Evolutionary conservation across 1,140 invertebrate species (phyloP).

Genomic region (Linepithema humile): DNA sequence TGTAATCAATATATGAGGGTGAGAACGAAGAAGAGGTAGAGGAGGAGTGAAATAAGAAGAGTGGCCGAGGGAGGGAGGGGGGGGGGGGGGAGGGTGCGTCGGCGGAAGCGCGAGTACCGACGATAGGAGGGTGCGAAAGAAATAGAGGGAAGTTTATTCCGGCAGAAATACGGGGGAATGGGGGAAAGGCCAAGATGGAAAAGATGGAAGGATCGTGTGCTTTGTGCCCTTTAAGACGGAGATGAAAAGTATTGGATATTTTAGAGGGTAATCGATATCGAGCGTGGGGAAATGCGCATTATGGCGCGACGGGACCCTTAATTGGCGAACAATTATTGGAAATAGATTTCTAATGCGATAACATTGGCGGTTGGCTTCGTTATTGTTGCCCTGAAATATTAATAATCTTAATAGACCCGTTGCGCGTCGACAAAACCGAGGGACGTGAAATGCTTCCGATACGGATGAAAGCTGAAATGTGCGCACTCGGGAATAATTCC

Average conservation of each 20-base stretch:
- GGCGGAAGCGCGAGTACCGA: constrained; percentile 54
- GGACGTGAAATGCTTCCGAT: not conserved
- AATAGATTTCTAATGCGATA: constrained; percentile 43
- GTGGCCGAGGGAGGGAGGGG: not conserved
- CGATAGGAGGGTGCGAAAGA: constrained; percentile 37
- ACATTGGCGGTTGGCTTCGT: not conserved
- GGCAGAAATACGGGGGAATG: constrained; percentile 16
- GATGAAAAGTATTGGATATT: constrained; percentile 48
- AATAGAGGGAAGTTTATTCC: constrained; percentile 48
- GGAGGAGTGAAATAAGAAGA: constrained; percentile 30
- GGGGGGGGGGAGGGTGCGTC: not conserved
- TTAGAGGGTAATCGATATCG: constrained; percentile 30
- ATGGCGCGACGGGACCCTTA: constrained; percentile 4
- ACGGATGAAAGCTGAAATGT: not conserved
- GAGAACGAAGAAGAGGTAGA: constrained; percentile 62
- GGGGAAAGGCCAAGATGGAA: constrained; percentile 40
- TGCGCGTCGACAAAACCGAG: not conserved
- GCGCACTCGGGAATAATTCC: not conserved
- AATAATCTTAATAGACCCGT: constrained; percentile 8
- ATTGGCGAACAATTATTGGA: constrained; percentile 34
- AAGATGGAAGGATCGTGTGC: constrained; percentile 34
- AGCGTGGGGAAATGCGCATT: not conserved
- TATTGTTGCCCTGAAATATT: constrained; percentile 24
- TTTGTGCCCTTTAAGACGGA: constrained; percentile 52
- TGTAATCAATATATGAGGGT: constrained; percentile 78